These are phyloP conservation scores for Pammene aurita DNA, from an alignment of 2,888 invertebrate species.

Conservation along the genomic window DNA sequence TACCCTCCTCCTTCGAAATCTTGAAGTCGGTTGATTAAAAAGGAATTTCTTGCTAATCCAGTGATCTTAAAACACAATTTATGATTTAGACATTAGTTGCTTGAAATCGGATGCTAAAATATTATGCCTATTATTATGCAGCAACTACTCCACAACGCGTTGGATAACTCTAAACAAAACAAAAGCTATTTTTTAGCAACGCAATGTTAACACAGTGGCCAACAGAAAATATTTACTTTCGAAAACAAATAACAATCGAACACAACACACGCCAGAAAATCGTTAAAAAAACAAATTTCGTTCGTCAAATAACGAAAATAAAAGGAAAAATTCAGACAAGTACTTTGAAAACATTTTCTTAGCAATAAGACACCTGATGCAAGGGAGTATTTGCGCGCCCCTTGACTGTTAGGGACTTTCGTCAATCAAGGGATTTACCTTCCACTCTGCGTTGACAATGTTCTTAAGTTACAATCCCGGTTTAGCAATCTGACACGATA, in stretches of 20 bases:
- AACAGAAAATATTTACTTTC: constrained; percentile 11
- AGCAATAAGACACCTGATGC: constrained; percentile 62
- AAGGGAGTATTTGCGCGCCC: constrained; percentile 62
- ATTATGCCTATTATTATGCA: no score
- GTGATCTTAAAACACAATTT: no score
- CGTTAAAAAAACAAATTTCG: constrained; percentile 6
- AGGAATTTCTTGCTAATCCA: no score
- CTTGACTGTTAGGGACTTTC: constrained; percentile 64
- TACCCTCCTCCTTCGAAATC: no score
- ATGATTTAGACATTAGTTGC: no score
- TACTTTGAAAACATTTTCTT: constrained; percentile 57
- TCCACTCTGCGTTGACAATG: constrained; percentile 75
- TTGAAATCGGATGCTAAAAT: no score
- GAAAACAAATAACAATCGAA: constrained; percentile 21
- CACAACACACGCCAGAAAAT: constrained; percentile 10
- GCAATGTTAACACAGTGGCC: constrained; percentile 1
- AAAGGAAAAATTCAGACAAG: constrained; percentile 19
- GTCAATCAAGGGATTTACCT: constrained; percentile 79
- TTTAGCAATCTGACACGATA: constrained; percentile 73
- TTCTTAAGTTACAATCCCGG: constrained; percentile 75
- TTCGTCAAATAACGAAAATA: constrained; percentile 11
- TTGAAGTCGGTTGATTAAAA: no score
- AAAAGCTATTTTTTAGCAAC: neutral
- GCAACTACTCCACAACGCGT: neutral
- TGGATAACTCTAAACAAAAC: neutral